A percentile compares a stretch with the other conserved stretches of the same genome.
phyloP scores from a whole-genome alignment of 1,140 invertebrate genomes.

The Lucilia sericata region DNA sequence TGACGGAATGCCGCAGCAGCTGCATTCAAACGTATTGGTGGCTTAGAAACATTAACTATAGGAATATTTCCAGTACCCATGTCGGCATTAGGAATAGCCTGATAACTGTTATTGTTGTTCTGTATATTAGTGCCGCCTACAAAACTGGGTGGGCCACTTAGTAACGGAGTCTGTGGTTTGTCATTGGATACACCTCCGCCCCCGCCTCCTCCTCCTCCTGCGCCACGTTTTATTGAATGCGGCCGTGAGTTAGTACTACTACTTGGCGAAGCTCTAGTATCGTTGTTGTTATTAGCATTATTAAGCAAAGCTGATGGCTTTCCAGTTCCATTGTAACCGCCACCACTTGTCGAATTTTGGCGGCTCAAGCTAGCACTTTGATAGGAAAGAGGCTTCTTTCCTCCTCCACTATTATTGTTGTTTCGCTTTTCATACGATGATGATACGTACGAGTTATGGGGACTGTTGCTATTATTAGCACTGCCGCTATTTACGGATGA shows the following conservation, averaged over 20 bases:
- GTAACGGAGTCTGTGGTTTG: conserved; percentile 59
- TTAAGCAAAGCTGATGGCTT: conserved; percentile 57
- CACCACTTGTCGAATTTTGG: conserved; percentile 56
- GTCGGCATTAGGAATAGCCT: conserved; percentile 21
- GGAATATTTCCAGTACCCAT: conserved; percentile 15
- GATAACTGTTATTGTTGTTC: conserved; percentile 46
- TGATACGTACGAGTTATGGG: conserved; percentile 37
- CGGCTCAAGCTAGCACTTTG: conserved; percentile 53
- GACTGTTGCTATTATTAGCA: conserved; percentile 39
- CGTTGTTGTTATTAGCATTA: conserved; percentile 53
- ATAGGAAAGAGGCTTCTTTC: conserved; percentile 47
- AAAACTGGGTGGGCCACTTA: conserved; percentile 58
- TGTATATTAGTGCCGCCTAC: conserved; percentile 22
- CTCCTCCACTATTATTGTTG: conserved; percentile 48
- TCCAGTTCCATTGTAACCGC: conserved; percentile 55
- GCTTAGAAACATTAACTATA: conserved; percentile 54
- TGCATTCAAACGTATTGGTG: conserved; percentile 61
- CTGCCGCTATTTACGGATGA: conserved; percentile 48
- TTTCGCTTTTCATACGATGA: conserved; percentile 62
- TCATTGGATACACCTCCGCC: conserved; percentile 44
- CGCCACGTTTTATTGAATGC: conserved; percentile 57
- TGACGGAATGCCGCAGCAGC: conserved; percentile 61
- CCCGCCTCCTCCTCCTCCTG: conserved; percentile 42
- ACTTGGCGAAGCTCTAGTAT: conserved; percentile 59
- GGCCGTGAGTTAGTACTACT: conserved; percentile 51